A percentile compares a stretch with the other conserved stretches of the same genome.
Evolutionary conservation across 2,888 invertebrate species (phyloP).

Genomic region (Mystacides longicornis): DNA sequence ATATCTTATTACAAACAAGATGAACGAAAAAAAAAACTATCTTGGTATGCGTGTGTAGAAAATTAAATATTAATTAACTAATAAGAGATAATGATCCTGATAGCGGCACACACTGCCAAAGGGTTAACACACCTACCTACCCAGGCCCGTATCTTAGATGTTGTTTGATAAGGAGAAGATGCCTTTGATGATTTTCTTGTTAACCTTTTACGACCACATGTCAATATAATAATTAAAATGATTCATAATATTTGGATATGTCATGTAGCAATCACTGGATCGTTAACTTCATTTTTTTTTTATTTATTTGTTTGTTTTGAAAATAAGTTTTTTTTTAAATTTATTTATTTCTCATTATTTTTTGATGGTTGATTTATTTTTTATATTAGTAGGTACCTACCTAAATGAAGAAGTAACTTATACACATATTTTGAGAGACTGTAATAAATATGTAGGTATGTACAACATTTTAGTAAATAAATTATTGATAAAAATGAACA

Average conservation of each 20-base stretch:
- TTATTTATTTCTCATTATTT: neutral
- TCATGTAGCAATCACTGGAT: neutral
- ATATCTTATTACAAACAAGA: too few species aligned
- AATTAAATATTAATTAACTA: neutral
- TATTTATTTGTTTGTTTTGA: neutral
- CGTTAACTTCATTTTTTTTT: neutral
- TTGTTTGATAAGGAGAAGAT: neutral
- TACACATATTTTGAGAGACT: too few species aligned
- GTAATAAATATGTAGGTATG: too few species aligned
- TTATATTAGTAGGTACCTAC: neutral
- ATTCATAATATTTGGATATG: conserved; percentile 13
- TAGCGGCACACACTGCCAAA: conserved; percentile 7
- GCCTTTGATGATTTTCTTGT: conserved; percentile 7
- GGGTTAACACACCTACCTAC: neutral
- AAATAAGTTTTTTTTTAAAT: neutral
- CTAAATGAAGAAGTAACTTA: neutral
- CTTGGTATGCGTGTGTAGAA: too few species aligned
- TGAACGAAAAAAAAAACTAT: too few species aligned
- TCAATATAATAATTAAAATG: conserved; percentile 13
- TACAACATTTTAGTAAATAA: too few species aligned
- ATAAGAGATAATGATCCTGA: neutral
- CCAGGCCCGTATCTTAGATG: too few species aligned
- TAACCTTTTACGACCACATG: conserved; percentile 16
- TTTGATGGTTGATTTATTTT: neutral
- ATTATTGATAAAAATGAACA: too few species aligned